These are phyloP conservation scores for Halcyon senegalensis DNA, from an alignment of 2,113 vertebrate genomes.

Conservation along the genomic window DNA sequence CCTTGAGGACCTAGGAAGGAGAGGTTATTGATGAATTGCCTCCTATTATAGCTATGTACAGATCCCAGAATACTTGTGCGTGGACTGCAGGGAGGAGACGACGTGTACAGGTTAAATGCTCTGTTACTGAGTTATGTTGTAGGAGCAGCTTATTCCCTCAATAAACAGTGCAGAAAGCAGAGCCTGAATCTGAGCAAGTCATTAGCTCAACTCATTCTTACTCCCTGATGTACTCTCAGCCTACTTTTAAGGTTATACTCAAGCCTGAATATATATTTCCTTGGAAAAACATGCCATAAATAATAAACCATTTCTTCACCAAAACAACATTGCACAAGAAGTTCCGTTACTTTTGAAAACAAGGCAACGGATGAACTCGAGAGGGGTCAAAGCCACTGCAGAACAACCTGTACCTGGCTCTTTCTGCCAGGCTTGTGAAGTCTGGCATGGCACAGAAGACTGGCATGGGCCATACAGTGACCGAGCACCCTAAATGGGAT, in stretches of 20 bases:
- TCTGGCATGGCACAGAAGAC: not conserved
- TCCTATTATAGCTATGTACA: not conserved
- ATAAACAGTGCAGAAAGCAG: not conserved
- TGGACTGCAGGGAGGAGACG: not conserved
- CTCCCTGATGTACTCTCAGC: conserved; percentile 24
- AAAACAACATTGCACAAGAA: not conserved
- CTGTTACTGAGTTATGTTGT: not conserved
- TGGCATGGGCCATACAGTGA: rapidly evolving
- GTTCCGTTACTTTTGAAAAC: not conserved
- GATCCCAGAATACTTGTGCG: not conserved
- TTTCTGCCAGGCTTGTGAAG: not conserved
- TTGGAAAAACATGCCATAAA: conserved; percentile 36
- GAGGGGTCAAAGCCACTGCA: not conserved
- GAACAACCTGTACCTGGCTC: not conserved
- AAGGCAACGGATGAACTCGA: not conserved
- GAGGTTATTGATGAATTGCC: conserved; percentile 8
- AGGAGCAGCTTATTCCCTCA: not conserved
- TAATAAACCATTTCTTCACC: conserved; percentile 24
- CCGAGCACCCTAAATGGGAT: rapidly evolving
- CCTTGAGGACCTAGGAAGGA: not conserved
- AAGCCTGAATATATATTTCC: not conserved
- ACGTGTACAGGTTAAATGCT: not conserved
- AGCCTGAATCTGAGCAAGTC: conserved; percentile 4
- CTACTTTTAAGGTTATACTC: conserved; percentile 23
- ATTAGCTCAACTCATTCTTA: not conserved